Percentiles rank a stretch among this genome's conserved stretches.
These are phyloP conservation scores for Virgularia gustaviana DNA, from an alignment of 92 coral and sea anemone species.

Conservation along the genomic window DNA sequence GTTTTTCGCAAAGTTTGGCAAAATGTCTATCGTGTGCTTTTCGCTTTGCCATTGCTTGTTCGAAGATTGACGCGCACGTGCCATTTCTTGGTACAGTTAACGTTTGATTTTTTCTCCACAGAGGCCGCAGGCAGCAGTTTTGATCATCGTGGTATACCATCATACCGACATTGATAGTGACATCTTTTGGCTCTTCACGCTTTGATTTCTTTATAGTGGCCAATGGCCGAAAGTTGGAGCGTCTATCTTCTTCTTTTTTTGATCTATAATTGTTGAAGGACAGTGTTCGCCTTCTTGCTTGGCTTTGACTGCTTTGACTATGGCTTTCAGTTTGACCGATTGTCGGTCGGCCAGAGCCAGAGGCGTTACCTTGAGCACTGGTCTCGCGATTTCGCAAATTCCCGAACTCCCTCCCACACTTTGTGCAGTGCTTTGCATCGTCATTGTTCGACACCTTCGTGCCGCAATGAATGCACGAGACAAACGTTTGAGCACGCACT, in stretches of 20 bases:
- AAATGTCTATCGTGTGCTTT: conserved; percentile 42
- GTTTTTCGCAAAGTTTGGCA: conserved; percentile 5
- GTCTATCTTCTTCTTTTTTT: conserved; percentile 21
- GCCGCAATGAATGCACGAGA: neutral
- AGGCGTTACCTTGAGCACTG: neutral
- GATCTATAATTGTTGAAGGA: conserved; percentile 9
- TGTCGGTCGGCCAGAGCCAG: neutral
- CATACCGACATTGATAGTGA: conserved; percentile 31
- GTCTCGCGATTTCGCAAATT: neutral
- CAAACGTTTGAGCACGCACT: neutral
- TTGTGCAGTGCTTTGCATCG: neutral
- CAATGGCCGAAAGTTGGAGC: conserved; percentile 32
- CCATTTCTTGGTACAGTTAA: conserved; percentile 32
- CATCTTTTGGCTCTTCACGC: conserved; percentile 18
- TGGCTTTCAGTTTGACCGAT: neutral
- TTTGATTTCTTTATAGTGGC: conserved; percentile 19
- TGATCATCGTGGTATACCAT: conserved; percentile 15
- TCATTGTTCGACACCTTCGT: neutral
- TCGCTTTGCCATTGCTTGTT: conserved; percentile 35
- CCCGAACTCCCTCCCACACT: neutral
- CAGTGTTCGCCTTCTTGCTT: neutral
- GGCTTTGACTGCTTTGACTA: too few species aligned
- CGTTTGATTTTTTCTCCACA: conserved; percentile 26
- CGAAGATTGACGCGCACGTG: conserved; percentile 37
- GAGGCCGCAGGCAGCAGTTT: conserved; percentile 35